Conservation (phyloP, 2,797 vertebrate species). For the Pseudopleuronectes americanus region DNA sequence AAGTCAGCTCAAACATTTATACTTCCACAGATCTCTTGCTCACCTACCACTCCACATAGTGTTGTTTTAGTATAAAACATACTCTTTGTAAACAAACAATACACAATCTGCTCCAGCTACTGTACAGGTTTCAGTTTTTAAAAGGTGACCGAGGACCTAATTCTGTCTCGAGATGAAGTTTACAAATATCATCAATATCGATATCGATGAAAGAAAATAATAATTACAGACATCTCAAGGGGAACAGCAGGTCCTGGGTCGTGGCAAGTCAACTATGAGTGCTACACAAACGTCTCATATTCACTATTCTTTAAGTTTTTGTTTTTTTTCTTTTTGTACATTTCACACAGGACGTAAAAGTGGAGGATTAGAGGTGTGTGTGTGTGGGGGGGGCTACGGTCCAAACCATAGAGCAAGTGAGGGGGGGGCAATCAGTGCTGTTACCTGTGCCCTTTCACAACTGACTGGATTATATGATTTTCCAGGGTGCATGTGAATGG, state of each 20-base stretch:
- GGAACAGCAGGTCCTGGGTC: conserved; percentile 61
- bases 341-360: conserved; percentile 65
- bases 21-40: conserved; percentile 84
- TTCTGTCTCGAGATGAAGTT: conserved; percentile 51
- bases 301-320: conserved; percentile 57
- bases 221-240: conserved; percentile 47
- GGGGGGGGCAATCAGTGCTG: conserved; percentile 51
- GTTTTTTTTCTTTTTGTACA: conserved; percentile 70
- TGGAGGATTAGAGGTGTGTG: conserved; percentile 55
- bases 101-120: conserved; percentile 87
- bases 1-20: conserved; percentile 77
- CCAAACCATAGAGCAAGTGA: conserved; percentile 30
- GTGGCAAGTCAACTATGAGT: conserved; percentile 80
- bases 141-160: conserved; percentile 69
- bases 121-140: conserved; percentile 82
- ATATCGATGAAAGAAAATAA: conserved; percentile 25
- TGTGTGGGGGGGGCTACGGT: conserved; percentile 41
- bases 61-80: conserved; percentile 89
- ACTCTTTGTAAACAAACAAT: conserved; percentile 91
- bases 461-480: conserved; percentile 77
- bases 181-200: conserved; percentile 40
- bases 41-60: conserved; percentile 82
- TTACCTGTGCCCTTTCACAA: conserved; percentile 75
- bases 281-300: conserved; percentile 79
- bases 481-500: conserved; percentile 75